phyloP scores from a whole-genome alignment of 2,113 vertebrate genomes.

The Chaetops frenatus region DNA sequence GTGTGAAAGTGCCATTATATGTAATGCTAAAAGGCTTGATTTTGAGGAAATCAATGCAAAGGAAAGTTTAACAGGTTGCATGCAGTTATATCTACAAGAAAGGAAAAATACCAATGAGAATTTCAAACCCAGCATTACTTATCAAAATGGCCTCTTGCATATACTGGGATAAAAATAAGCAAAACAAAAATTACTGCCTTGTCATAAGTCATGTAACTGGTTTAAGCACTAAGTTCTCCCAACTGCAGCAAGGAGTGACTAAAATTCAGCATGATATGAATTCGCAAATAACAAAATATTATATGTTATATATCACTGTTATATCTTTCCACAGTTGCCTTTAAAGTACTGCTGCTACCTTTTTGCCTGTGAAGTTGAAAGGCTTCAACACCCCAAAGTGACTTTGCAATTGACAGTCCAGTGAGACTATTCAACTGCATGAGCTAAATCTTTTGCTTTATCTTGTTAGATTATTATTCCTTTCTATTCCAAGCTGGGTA shows the following conservation, averaged over 20 bases:
- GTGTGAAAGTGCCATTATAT: not conserved
- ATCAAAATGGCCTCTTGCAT: fast-evolving
- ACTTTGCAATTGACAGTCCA: not conserved
- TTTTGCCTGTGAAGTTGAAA: not conserved
- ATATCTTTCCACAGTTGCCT: not conserved
- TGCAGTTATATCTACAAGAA: not conserved
- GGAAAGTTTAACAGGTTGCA: fast-evolving
- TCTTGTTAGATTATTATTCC: not conserved
- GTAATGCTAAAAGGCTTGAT: not conserved
- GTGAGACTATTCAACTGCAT: not conserved
- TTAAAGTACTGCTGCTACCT: not conserved
- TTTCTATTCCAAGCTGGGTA: not conserved
- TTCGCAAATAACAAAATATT: not conserved
- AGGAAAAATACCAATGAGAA: not conserved
- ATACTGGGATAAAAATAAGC: not conserved
- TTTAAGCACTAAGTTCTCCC: not conserved
- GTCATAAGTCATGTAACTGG: not conserved
- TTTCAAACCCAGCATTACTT: not conserved
- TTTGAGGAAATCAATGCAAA: not conserved
- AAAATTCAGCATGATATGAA: not conserved
- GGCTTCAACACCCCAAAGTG: not conserved
- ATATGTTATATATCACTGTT: not conserved
- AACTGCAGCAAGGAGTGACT: not conserved
- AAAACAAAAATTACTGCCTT: not conserved
- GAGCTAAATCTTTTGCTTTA: not conserved